Base-by-base conservation (phyloP, 2,888 invertebrate genomes). In the Eupithecia exiguata region DNA sequence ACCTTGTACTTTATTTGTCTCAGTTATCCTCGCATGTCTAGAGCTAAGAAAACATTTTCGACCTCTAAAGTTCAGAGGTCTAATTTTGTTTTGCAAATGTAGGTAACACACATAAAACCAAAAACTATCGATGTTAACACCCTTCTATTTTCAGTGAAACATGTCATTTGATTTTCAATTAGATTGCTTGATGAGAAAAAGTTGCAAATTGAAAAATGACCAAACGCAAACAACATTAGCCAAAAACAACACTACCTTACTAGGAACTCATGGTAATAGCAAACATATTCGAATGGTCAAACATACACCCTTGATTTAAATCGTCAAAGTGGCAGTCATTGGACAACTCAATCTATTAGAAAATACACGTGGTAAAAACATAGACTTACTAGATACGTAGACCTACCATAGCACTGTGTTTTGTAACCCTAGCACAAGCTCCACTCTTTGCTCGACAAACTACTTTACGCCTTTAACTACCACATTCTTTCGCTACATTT, bases 201-300 rank as follows among this genome's bases (percentile, higher is more conserved):
- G 35, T 35, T 62, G 62, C 62, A 35, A 62, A 62, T 35, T 62
- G 62, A 62, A 62, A 62, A 35, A 62, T 35, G 18, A 62, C 35
- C 58, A 35, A 35, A 35, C 7, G 62, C 62, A 62, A 35, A 35
- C 35, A 62, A 18, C 35, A 16, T 62, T 62, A 35, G 62, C 62
- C 18, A 30, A 30, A 62, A 35, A 14, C 62, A 62, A 58, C 35
- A 62, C 35, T 35, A 4, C 35, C 30, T 18, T 62, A 62, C 62
- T 63, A 76, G 66, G 71, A 68, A 78, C 76, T 76, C 71, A 76
- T 75, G 74, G 71, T 73, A 62, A 70, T 74, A 71, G 65, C 49
- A 71, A 75, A 72, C 74, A 36, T 70, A n/a, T 62, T 36, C 61
- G 67, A 67, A 62, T 74, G 40, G 5, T 10, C 67, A 62, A 67